Conservation (phyloP, 2,797 vertebrate species). For the Neopelma chrysocephalum region DNA sequence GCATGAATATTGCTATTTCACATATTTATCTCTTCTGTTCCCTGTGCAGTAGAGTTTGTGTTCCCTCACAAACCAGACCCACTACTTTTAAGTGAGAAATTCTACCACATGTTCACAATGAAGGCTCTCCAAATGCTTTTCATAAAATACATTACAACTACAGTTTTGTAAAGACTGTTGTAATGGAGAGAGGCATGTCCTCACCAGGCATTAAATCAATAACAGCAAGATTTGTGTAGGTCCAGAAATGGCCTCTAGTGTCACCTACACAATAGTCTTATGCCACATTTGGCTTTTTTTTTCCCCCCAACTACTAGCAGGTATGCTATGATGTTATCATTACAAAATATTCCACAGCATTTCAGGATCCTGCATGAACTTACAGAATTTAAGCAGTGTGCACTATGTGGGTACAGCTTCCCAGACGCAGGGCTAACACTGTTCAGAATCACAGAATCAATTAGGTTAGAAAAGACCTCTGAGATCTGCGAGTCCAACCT, state of each 20-base stretch:
- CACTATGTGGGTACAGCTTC: background rate
- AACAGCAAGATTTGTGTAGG: background rate
- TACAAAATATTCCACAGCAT: background rate
- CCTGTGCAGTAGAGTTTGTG: background rate
- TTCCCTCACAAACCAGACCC: background rate
- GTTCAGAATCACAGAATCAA: background rate
- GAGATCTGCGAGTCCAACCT: background rate
- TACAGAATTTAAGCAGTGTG: fast-evolving
- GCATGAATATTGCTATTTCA: background rate
- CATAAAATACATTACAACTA: background rate
- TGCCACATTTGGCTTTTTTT: fast-evolving
- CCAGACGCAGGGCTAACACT: background rate
- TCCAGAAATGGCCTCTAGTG: background rate
- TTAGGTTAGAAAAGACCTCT: background rate
- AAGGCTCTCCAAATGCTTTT: background rate
- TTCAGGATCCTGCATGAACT: background rate
- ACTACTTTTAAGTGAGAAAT: background rate
- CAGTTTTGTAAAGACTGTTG: background rate
- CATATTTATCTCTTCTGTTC: background rate
- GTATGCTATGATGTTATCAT: background rate
- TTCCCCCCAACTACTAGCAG: background rate
- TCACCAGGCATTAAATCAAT: background rate
- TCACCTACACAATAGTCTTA: background rate
- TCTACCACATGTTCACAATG: background rate
- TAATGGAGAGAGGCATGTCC: background rate